These are phyloP conservation scores for Capromys pilorides DNA, from an alignment of 2,797 vertebrate species.

Conservation along the genomic window DNA sequence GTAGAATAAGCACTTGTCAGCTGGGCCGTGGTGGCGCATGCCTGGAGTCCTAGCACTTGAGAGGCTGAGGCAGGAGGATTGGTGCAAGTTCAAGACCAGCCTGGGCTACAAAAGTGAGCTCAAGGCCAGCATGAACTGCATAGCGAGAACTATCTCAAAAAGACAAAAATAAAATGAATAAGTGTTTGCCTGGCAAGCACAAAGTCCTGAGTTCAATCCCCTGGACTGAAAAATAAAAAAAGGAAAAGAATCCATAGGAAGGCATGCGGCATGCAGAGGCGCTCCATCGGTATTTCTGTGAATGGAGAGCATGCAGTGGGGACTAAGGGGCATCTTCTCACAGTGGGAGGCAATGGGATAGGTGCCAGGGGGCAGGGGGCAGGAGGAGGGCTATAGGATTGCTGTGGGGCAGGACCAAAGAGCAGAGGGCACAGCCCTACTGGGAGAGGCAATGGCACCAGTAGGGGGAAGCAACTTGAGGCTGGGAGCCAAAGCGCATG, in stretches of 20 bases:
- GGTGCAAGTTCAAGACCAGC: too few species aligned
- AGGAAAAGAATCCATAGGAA: background rate
- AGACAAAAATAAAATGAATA: too few species aligned
- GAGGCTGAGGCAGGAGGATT: too few species aligned
- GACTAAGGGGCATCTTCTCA: background rate
- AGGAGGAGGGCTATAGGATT: background rate
- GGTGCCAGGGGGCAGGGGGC: background rate
- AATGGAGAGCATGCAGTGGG: background rate
- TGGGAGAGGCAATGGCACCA: background rate
- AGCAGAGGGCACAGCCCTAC: background rate
- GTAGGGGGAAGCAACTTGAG: background rate
- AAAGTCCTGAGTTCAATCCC: too few species aligned
- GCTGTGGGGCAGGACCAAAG: background rate
- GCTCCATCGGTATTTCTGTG: background rate
- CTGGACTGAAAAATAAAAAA: too few species aligned
- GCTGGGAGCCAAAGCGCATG: background rate
- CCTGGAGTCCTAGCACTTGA: too few species aligned
- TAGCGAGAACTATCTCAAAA: too few species aligned
- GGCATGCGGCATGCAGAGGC: background rate
- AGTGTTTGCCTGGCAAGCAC: too few species aligned
- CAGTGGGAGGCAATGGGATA: background rate
- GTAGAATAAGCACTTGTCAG: too few species aligned
- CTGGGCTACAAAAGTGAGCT: too few species aligned
- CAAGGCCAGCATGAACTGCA: too few species aligned
- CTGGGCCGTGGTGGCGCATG: too few species aligned